A percentile compares a stretch with the other conserved stretches of the same genome.
Conservation (phyloP, 2,113 vertebrate species). For the Balaenoptera acutorostrata region DNA sequence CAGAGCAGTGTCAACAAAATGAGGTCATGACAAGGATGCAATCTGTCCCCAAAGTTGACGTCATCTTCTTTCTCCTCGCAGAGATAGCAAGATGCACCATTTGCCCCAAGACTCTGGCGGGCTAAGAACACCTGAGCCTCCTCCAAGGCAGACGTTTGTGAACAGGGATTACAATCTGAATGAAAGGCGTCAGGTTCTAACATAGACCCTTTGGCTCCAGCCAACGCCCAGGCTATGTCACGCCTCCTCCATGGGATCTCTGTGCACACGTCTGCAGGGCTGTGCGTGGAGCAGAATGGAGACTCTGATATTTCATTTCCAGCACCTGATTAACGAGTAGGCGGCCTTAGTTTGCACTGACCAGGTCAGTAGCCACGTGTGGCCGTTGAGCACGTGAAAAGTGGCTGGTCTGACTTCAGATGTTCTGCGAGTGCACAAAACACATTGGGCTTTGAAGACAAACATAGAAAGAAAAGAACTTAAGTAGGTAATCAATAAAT, state of each 20-base stretch:
- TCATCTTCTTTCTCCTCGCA: neutral
- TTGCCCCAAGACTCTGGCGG: accelerated
- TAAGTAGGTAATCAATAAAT: accelerated
- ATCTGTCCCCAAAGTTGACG: neutral
- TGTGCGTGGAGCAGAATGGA: accelerated
- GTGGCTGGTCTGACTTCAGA: neutral
- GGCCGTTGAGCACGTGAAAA: accelerated
- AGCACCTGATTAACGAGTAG: accelerated
- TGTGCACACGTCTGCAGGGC: neutral
- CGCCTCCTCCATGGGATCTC: accelerated
- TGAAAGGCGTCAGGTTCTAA: accelerated
- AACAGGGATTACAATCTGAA: no score
- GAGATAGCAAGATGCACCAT: no score
- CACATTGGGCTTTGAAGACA: neutral
- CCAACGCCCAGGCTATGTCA: accelerated
- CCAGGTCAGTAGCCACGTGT: accelerated
- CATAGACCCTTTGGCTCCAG: accelerated
- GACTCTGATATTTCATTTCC: accelerated
- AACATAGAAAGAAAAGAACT: neutral
- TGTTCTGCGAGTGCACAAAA: accelerated
- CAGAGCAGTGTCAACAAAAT: accelerated
- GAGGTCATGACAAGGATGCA: accelerated
- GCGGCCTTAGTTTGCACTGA: accelerated
- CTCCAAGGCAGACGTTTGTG: accelerated
- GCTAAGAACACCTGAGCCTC: neutral